Conservation (phyloP, 2,888 invertebrate species). For the Cinara cedri region DNA sequence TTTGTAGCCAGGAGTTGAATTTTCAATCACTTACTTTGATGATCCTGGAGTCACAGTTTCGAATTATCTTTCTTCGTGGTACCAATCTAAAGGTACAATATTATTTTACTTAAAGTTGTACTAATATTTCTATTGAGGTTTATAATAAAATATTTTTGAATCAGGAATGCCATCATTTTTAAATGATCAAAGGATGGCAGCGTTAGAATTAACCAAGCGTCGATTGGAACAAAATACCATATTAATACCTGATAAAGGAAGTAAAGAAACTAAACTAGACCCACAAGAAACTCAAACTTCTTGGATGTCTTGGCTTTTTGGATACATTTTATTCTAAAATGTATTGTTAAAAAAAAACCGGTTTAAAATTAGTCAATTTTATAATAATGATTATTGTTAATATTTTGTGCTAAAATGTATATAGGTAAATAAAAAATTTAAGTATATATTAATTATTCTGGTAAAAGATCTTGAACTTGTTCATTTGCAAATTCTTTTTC, state of each 20-base stretch:
- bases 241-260: slow-evolving; percentile 26
- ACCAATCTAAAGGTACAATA: slow-evolving; percentile 65
- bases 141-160: slow-evolving; percentile 22
- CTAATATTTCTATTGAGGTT: background rate
- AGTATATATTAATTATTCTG: slow-evolving; percentile 66
- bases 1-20: slow-evolving; percentile 75
- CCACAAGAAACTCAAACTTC: slow-evolving; percentile 31
- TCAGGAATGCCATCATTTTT: slow-evolving; percentile 80
- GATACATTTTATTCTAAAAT: slow-evolving; percentile 44
- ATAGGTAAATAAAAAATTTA: slow-evolving; percentile 26
- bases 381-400: background rate
- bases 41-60: slow-evolving; percentile 83
- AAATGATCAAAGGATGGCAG: slow-evolving; percentile 73
- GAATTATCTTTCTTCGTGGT: slow-evolving; percentile 76
- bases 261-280: slow-evolving; percentile 17
- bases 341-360: slow-evolving; percentile 23
- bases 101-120: slow-evolving; percentile 24
- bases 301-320: slow-evolving; percentile 52
- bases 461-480: slow-evolving; percentile 75
- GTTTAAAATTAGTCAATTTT: slow-evolving; percentile 42
- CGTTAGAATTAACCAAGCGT: slow-evolving; percentile 68
- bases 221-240: slow-evolving; percentile 32
- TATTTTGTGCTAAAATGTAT: slow-evolving; percentile 12
- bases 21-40: slow-evolving; percentile 85
- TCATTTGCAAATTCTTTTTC: slow-evolving; percentile 77